Conservation (phyloP, 2,797 vertebrate species). For the Allobates femoralis region DNA sequence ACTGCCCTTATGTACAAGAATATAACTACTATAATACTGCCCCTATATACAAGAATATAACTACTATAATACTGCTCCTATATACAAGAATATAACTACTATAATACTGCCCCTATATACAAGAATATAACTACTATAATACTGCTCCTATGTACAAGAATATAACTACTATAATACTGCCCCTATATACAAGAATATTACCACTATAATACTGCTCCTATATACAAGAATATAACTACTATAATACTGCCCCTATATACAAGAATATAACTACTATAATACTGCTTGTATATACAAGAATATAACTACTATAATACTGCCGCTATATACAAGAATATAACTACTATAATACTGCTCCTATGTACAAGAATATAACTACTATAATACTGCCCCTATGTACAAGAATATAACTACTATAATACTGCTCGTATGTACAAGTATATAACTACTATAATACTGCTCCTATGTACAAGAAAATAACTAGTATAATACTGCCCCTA, state of each 20-base stretch:
- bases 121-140: constrained; percentile 6
- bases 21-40: constrained; percentile 10
- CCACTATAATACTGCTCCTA: neutral
- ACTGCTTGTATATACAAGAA: too few species aligned
- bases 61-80: constrained; percentile 11
- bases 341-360: neutral
- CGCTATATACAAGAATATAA: constrained; percentile 3
- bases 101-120: constrained; percentile 1
- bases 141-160: constrained; percentile 8
- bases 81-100: constrained; percentile 2
- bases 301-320: too few species aligned
- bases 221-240: too few species aligned
- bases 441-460: constrained; percentile 20
- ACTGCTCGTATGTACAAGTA: constrained; percentile 5
- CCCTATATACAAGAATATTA: neutral
- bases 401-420: neutral
- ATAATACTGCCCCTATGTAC: too few species aligned
- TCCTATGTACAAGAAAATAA: too few species aligned
- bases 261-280: constrained; percentile 11
- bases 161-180: neutral
- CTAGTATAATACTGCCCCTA: too few species aligned
- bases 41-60: constrained; percentile 3
- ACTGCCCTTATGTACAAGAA: too few species aligned
- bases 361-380: constrained; percentile 9
- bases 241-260: neutral